Evolutionary conservation across 2,797 vertebrate genomes (phyloP).

Genomic region (Eospalax fontanierii): DNA sequence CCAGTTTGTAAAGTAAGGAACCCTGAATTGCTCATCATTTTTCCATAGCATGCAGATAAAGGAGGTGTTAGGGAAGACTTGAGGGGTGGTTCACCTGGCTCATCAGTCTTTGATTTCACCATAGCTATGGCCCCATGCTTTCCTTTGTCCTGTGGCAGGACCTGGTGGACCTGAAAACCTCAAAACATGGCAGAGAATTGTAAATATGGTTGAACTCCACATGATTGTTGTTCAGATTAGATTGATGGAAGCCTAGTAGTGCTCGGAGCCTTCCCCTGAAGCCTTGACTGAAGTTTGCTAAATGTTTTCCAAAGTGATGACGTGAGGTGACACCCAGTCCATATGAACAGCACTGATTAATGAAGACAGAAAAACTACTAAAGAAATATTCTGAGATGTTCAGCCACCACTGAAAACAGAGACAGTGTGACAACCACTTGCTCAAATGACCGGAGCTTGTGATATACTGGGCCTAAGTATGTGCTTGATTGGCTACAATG

Average conservation of each 20-base stretch:
- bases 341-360: not conserved
- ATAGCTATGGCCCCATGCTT: not conserved
- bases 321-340: not conserved
- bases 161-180: not conserved
- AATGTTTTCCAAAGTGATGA: not conserved
- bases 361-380: not conserved
- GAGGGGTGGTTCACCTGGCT: too few relatives aligned
- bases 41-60: too few relatives aligned
- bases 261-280: not conserved
- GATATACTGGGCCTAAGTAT: accelerated
- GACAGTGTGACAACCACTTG: not conserved
- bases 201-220: not conserved
- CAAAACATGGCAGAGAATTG: not conserved
- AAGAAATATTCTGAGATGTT: not conserved
- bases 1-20: not conserved
- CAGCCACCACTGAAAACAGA: not conserved
- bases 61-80: too few relatives aligned
- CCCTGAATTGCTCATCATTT: not conserved
- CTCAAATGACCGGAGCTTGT: not conserved
- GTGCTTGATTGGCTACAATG: not conserved
- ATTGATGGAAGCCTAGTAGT: not conserved
- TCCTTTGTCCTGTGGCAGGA: not conserved
- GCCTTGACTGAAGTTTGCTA: not conserved
- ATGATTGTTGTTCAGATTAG: not conserved
- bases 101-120: too few relatives aligned